Percentiles rank a stretch among this genome's conserved stretches.
phyloP scores from a whole-genome alignment of 1,140 invertebrate genomes.

The Lepeophtheirus salmonis region DNA sequence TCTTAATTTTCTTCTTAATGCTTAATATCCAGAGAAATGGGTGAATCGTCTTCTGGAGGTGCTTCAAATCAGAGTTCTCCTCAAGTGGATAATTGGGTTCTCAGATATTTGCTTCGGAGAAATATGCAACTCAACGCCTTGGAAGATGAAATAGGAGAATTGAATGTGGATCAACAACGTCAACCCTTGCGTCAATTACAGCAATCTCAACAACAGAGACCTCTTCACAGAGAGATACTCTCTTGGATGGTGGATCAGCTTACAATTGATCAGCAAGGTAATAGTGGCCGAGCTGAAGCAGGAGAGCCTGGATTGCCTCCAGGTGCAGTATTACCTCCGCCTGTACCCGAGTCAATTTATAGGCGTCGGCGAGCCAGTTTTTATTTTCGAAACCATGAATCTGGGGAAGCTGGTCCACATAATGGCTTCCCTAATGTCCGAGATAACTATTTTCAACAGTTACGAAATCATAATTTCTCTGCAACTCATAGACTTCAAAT shows the following conservation, averaged over 20 bases:
- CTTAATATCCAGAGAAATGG: neutral
- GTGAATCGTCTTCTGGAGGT: neutral
- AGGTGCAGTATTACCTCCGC: neutral
- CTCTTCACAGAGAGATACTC: slow-evolving; percentile 5
- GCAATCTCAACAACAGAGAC: neutral
- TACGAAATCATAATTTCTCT: slow-evolving; percentile 1
- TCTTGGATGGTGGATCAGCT: slow-evolving; percentile 9
- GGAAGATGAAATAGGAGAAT: neutral
- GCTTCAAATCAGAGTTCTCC: neutral
- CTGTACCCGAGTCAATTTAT: neutral
- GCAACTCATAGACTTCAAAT: slow-evolving; percentile 50
- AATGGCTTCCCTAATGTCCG: too few relatives aligned
- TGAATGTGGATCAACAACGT: neutral
- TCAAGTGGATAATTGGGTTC: neutral
- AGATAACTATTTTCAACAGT: neutral
- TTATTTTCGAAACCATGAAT: neutral
- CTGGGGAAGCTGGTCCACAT: neutral
- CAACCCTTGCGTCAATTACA: neutral
- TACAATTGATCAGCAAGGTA: neutral
- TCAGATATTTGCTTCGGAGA: neutral
- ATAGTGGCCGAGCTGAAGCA: neutral
- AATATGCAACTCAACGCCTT: neutral
- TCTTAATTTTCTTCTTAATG: neutral
- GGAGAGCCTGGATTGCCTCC: neutral
- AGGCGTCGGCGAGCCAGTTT: neutral